Base-by-base conservation (phyloP, 2,888 invertebrate species). In the Leistus spinibarbis region DNA sequence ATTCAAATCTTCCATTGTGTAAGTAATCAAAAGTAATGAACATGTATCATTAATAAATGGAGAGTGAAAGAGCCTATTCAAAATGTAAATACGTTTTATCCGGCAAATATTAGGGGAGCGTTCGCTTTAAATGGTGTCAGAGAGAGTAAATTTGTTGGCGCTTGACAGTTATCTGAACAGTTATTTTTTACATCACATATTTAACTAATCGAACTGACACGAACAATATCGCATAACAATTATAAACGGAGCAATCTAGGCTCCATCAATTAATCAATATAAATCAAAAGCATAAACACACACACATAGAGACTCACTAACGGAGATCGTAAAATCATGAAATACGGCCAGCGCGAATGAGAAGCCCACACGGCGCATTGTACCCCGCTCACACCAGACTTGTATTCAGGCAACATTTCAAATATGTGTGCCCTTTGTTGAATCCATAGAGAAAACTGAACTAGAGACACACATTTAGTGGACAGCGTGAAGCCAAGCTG, bases 171-270 rank as follows among this genome's bases (percentile, higher is more conserved):
- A 40, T 40, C 40, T 40, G 40, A 40, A 40, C 13, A 1, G 64
- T n/a, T 65, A 66, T 72, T 72, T 72, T 72, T 72, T 66, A 66
- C 66, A 16, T 24, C n/a, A 57, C 19, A 56, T 57, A 66, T 72
- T 54, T 57, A 72, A 72, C 72, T 66, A 65, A 72, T 72, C 72
- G 66, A 72, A 72, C 72, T 66, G 72, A 72, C 72, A 72, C 65
- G 72, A 72, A 72, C 72, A 72, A 72, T 72, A 72, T 66, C 72
- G 54, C 65, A 66, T 65, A 72, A 64, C 65, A 72, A 72, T 72
- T 72, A 72, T 65, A 72, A 72, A 72, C 65, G 65, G 72, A 72
- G 72, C 72, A 72, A 72, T 72, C 65, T 23, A 13, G 23, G 23
- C 16, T 27, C 65, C 57, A 56, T 72, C 72, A 57, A 72, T 72